A percentile compares a stretch with the other conserved stretches of the same genome.
These are phyloP conservation scores for Urocitellus parryii DNA, from an alignment of 2,113 vertebrate genomes.

Conservation along the genomic window DNA sequence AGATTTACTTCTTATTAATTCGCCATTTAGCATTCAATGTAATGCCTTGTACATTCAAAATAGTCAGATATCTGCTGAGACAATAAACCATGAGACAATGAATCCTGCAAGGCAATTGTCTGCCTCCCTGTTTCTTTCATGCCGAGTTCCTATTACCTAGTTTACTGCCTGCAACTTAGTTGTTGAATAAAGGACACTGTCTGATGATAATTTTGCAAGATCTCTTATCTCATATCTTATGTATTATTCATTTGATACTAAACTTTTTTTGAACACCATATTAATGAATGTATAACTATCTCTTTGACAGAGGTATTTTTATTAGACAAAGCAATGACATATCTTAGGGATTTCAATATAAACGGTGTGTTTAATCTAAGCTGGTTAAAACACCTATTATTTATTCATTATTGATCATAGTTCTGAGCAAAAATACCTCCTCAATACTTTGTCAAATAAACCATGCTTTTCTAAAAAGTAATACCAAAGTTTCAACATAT, in stretches of 20 bases:
- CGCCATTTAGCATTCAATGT: not conserved
- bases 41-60: too few species aligned
- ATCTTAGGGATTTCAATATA: not conserved
- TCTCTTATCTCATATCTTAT: not conserved
- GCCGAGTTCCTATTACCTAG: not conserved
- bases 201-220: not conserved
- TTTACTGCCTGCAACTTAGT: not conserved
- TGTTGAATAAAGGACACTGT: not conserved
- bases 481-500: not conserved
- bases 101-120: rapidly evolving
- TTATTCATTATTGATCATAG: too few species aligned
- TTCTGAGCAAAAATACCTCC: not conserved
- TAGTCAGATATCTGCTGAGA: too few species aligned
- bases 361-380: not conserved
- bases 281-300: not conserved
- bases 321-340: not conserved
- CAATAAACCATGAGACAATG: too few species aligned
- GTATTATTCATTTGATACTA: not conserved
- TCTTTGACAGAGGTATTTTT: not conserved
- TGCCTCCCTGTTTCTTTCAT: too few species aligned
- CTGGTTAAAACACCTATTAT: not conserved
- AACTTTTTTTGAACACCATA: not conserved
- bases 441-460: not conserved
- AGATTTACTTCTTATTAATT: not conserved
- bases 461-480: not conserved